phyloP scores from a whole-genome alignment of 2,888 invertebrate genomes.

The Gari tellinella region DNA sequence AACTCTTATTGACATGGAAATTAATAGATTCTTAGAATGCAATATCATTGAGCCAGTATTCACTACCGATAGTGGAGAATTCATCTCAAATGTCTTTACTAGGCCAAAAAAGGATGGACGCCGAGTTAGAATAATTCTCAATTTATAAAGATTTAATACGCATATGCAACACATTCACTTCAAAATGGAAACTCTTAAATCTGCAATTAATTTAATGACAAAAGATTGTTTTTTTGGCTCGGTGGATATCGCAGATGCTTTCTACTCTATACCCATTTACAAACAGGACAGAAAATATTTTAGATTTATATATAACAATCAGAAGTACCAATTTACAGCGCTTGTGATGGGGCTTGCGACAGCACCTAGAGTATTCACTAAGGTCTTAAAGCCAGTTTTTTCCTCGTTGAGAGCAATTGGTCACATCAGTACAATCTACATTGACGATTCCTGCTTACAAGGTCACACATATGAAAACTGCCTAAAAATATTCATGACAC shows the following conservation, averaged over 20 bases:
- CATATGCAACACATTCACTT: not conserved
- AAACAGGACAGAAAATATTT: slow-evolving; percentile 26
- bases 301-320: slow-evolving; percentile 21
- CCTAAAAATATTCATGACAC: slow-evolving; percentile 29
- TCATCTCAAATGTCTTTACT: no score
- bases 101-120: not conserved
- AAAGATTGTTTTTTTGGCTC: no score
- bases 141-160: no score
- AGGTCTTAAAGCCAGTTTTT: slow-evolving; percentile 38
- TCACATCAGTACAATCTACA: slow-evolving; percentile 29
- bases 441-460: slow-evolving; percentile 46
- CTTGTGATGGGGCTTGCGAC: slow-evolving; percentile 24
- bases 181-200: no score
- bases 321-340: slow-evolving; percentile 32
- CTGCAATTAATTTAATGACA: no score
- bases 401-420: slow-evolving; percentile 25
- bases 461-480: no score
- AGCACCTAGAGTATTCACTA: slow-evolving; percentile 24
- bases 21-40: no score
- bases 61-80: no score
- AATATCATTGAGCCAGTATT: no score
- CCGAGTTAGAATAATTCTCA: no score
- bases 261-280: slow-evolving; percentile 26
- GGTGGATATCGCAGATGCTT: slow-evolving; percentile 8
- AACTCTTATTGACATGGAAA: no score